phyloP scores from a whole-genome alignment of 2,888 invertebrate species.

The Eupithecia dodoneata region DNA sequence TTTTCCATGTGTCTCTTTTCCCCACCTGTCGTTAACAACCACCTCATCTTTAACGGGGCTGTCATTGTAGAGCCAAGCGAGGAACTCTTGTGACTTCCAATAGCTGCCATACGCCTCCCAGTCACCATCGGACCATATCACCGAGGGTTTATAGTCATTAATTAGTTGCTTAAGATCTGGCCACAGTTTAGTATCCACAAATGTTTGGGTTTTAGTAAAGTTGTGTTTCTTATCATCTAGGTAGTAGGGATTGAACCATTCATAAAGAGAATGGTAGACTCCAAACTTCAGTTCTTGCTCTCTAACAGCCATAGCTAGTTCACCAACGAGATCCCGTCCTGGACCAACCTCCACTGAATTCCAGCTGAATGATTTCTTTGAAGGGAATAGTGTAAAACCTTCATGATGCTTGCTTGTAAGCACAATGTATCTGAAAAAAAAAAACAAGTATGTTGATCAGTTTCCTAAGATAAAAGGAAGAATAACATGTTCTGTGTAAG shows the following conservation, averaged over 20 bases:
- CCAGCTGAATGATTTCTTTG: constrained; percentile 92
- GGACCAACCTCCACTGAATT: constrained; percentile 92
- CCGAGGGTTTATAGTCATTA: constrained; percentile 87
- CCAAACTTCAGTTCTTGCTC: constrained; percentile 88
- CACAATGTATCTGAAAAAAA: constrained; percentile 81
- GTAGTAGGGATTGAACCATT: constrained; percentile 95
- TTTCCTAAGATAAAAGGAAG: neutral
- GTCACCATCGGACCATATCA: constrained; percentile 97
- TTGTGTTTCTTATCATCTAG: constrained; percentile 86
- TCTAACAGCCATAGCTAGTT: constrained; percentile 88
- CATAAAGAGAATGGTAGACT: constrained; percentile 93
- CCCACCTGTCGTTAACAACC: constrained; percentile 98
- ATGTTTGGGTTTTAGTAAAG: constrained; percentile 85
- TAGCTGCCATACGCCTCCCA: constrained; percentile 94
- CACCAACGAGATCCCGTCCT: constrained; percentile 90
- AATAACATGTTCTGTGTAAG: neutral
- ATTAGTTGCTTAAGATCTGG: constrained; percentile 93
- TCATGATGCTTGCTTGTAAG: constrained; percentile 95
- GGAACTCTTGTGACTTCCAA: constrained; percentile 92
- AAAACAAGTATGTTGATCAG: neutral
- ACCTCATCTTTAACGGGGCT: constrained; percentile 95
- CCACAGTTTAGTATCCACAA: constrained; percentile 88
- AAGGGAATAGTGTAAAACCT: constrained; percentile 94
- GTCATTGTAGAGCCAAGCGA: constrained; percentile 97
- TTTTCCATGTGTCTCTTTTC: constrained; percentile 88